These are phyloP conservation scores for Spatula clypeata DNA, from an alignment of 2,797 vertebrate species.

Conservation along the genomic window DNA sequence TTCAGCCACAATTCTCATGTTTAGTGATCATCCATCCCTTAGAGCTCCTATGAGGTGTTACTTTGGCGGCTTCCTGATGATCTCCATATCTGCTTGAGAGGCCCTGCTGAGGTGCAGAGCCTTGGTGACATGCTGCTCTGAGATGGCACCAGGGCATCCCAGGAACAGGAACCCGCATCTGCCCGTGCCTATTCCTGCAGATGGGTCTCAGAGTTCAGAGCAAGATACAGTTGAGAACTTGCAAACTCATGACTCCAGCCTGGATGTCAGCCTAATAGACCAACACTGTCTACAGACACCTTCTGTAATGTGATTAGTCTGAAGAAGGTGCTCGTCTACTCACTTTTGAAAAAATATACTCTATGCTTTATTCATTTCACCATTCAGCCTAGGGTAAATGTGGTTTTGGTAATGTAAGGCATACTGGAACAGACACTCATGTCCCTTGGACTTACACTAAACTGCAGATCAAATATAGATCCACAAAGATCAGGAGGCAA, in stretches of 20 bases:
- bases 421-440: not conserved
- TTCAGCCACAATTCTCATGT: not conserved
- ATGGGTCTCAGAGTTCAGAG: not conserved
- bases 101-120: not conserved
- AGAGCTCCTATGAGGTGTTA: not conserved
- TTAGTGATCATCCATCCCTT: not conserved
- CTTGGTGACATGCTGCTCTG: not conserved
- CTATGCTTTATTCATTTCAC: not conserved
- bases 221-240: not conserved
- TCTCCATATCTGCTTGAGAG: not conserved
- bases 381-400: not conserved
- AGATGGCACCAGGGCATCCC: not conserved
- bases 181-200: fast-evolving
- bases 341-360: not conserved
- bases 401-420: not conserved
- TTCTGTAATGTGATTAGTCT: not conserved
- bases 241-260: not conserved
- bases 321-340: not conserved
- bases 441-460: not conserved
- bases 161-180: not conserved
- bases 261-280: not conserved
- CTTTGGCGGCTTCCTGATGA: not conserved
- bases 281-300: not conserved
- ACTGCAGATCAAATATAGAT: not conserved
- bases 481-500: not conserved